phyloP scores from a whole-genome alignment of 2,888 invertebrate species.

The Drosophila hawaiiensis region DNA sequence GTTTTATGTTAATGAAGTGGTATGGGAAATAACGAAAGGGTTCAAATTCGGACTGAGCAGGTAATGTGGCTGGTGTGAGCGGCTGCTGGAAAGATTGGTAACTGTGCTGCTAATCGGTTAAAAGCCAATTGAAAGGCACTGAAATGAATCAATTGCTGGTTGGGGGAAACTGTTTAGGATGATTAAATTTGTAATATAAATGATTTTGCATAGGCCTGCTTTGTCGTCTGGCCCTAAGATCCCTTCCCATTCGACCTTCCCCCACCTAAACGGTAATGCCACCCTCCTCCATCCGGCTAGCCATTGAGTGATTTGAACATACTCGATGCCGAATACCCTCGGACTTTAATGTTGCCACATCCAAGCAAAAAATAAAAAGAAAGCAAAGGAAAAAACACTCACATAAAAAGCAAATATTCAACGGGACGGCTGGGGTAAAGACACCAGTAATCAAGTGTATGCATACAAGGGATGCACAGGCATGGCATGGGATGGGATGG shows the following conservation, averaged over 20 bases:
- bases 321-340: slow-evolving; percentile 37
- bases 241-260: not conserved
- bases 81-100: slow-evolving; percentile 3
- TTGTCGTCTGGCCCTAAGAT: slow-evolving; percentile 35
- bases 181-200: slow-evolving; percentile 78
- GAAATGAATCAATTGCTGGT: slow-evolving; percentile 74
- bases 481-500: slow-evolving; percentile 12
- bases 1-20: slow-evolving; percentile 72
- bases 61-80: not conserved
- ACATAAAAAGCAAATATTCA: slow-evolving; percentile 71
- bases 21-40: slow-evolving; percentile 61
- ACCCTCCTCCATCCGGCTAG: slow-evolving; percentile 1
- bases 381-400: slow-evolving; percentile 52
- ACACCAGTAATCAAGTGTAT: slow-evolving; percentile 78
- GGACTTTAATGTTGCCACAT: slow-evolving; percentile 52
- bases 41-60: slow-evolving; percentile 34
- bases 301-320: slow-evolving; percentile 49
- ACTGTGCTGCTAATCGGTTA: slow-evolving; percentile 69
- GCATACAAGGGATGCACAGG: slow-evolving; percentile 62
- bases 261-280: not conserved
- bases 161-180: slow-evolving; percentile 69
- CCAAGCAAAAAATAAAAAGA: slow-evolving; percentile 29
- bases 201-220: slow-evolving; percentile 57
- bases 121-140: slow-evolving; percentile 77
- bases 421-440: slow-evolving; percentile 38